Conservation (phyloP, 2,888 invertebrate species). For the Neoitamus cyanurus region DNA sequence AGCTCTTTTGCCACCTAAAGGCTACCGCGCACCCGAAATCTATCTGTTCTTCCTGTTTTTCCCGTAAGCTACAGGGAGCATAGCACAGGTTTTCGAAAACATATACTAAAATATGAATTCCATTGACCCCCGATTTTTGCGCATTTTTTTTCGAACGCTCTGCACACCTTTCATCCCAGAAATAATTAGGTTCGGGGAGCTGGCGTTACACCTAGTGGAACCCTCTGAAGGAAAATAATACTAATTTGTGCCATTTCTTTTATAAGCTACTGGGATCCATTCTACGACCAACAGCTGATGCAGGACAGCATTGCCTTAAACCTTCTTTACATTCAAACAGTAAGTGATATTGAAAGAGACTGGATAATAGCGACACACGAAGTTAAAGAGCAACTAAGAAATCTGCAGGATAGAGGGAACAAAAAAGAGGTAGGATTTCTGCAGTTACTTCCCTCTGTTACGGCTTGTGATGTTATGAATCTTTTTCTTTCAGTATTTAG, state of each 20-base stretch:
- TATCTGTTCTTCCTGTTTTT: too few relatives aligned
- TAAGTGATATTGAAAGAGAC: slow-evolving; percentile 85
- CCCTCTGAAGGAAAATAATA: too few relatives aligned
- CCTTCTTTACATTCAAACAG: slow-evolving; percentile 87
- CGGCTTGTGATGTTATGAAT: slow-evolving; percentile 3
- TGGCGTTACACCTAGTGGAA: too few relatives aligned
- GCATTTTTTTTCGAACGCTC: too few relatives aligned
- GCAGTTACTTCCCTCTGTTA: background rate
- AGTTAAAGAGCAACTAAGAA: slow-evolving; percentile 74
- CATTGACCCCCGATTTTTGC: too few relatives aligned
- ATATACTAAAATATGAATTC: too few relatives aligned
- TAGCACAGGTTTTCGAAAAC: too few relatives aligned
- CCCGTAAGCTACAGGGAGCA: too few relatives aligned
- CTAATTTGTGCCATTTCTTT: slow-evolving; percentile 36
- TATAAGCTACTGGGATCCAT: slow-evolving; percentile 88
- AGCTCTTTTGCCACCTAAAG: too few relatives aligned
- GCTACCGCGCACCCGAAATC: too few relatives aligned
- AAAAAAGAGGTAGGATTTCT: slow-evolving; percentile 77
- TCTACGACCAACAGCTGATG: slow-evolving; percentile 84
- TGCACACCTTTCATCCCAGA: too few relatives aligned
- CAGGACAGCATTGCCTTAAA: slow-evolving; percentile 85
- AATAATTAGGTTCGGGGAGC: too few relatives aligned
- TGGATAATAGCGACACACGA: slow-evolving; percentile 85
- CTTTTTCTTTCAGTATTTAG: slow-evolving; percentile 77
- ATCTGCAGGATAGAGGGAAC: slow-evolving; percentile 79